Evolutionary conservation across 2,113 vertebrate genomes (phyloP).

Genomic region (Aleadryas rufinucha): DNA sequence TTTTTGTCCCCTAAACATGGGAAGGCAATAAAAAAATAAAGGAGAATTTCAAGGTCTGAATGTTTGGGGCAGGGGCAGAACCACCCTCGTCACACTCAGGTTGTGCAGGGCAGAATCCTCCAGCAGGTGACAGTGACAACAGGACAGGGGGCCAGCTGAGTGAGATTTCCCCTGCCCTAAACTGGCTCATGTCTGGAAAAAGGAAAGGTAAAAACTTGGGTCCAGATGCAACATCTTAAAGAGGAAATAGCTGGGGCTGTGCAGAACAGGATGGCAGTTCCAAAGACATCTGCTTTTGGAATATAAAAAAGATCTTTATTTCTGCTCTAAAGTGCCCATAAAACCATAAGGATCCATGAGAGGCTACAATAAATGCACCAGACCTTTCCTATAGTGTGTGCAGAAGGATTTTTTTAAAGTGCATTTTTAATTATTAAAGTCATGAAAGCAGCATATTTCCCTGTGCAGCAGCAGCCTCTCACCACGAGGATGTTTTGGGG

Average conservation of each 20-base stretch:
- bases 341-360: constrained; percentile 27
- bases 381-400: background rate
- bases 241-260: background rate
- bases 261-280: constrained; percentile 11
- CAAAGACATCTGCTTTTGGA: constrained; percentile 8
- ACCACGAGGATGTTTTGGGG: background rate
- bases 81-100: background rate
- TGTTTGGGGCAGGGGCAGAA: background rate
- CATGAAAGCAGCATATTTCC: constrained; percentile 27
- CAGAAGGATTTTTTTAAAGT: background rate
- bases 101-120: background rate
- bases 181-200: background rate
- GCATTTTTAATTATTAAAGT: constrained; percentile 67
- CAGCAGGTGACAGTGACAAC: background rate
- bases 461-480: background rate
- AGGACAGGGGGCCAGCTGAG: background rate
- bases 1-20: rapidly evolving
- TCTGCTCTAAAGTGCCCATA: constrained; percentile 35
- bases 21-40: background rate
- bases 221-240: constrained; percentile 36
- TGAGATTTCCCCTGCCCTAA: background rate
- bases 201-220: background rate
- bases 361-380: constrained; percentile 28
- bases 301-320: constrained; percentile 45
- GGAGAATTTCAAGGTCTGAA: background rate